Percentiles rank a stretch among this genome's conserved stretches.
phyloP scores from a whole-genome alignment of 2,797 vertebrate species.

The Gymnopithys bicolor region DNA sequence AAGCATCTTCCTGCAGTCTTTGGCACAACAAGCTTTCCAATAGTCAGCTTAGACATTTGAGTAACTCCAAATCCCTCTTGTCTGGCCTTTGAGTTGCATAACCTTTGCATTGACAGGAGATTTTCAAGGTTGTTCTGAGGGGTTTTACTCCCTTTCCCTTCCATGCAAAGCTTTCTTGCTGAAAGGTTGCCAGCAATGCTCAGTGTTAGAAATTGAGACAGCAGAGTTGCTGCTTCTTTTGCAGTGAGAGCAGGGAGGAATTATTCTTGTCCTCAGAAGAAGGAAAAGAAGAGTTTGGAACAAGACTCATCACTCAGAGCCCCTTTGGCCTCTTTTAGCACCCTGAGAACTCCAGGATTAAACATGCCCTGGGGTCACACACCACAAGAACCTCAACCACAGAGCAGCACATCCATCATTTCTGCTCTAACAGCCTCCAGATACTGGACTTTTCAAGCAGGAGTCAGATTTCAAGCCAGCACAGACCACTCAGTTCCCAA shows the following conservation, averaged over 20 bases:
- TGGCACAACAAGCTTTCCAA: neutral
- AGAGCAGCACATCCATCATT: neutral
- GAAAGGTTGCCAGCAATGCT: neutral
- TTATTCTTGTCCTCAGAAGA: neutral
- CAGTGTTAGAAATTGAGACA: neutral
- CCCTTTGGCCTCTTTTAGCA: neutral
- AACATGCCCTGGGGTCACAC: neutral
- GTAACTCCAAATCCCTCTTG: neutral
- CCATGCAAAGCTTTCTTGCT: neutral
- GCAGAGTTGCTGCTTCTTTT: neutral
- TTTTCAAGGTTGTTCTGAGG: neutral
- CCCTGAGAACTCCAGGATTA: neutral
- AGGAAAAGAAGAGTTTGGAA: neutral
- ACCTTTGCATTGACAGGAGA: neutral
- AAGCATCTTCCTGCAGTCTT: neutral
- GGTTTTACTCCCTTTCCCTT: neutral
- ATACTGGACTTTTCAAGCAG: fast-evolving
- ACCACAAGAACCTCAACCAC: neutral
- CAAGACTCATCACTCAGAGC: neutral
- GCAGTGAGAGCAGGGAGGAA: neutral
- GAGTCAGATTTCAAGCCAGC: neutral
- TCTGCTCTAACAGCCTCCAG: neutral
- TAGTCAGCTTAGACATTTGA: conserved; percentile 12
- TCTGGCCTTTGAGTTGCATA: neutral
- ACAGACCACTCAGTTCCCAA: neutral